Evolutionary conservation across 2,888 invertebrate species (phyloP).

Genomic region (Cheilosia urbana): DNA sequence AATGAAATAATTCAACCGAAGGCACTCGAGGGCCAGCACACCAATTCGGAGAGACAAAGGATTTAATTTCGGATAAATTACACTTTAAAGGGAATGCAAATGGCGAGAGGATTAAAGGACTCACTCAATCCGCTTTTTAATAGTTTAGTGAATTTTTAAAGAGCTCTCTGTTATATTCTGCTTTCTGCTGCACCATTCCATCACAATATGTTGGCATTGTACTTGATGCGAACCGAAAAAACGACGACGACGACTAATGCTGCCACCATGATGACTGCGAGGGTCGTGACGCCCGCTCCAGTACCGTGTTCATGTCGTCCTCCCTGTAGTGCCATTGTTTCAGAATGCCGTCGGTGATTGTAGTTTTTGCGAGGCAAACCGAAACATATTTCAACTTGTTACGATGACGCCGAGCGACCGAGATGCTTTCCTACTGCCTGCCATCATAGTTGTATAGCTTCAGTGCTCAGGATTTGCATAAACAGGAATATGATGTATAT

Average conservation of each 20-base stretch:
- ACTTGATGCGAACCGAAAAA: slow-evolving; percentile 13
- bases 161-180: background rate
- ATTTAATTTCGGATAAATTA: slow-evolving; percentile 73
- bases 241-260: background rate
- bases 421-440: slow-evolving; percentile 2
- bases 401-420: slow-evolving; percentile 26
- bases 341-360: slow-evolving; percentile 11
- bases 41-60: slow-evolving; percentile 66
- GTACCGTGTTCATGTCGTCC: background rate
- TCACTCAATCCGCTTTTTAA: background rate
- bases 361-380: slow-evolving; percentile 61
- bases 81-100: slow-evolving; percentile 66
- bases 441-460: slow-evolving; percentile 16
- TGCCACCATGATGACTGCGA: slow-evolving; percentile 24
- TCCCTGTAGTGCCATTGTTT: slow-evolving; percentile 35
- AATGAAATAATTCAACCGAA: slow-evolving; percentile 71
- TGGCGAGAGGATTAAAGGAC: slow-evolving; percentile 42
- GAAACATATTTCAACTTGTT: slow-evolving; percentile 68
- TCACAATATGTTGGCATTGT: slow-evolving; percentile 52
- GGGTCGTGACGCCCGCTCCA: slow-evolving; percentile 15
- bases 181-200: slow-evolving; percentile 33
- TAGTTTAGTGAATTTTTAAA: slow-evolving; percentile 27
- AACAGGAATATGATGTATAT: slow-evolving; percentile 61
- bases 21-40: slow-evolving; percentile 45
- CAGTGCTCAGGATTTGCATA: slow-evolving; percentile 63